Conservation (phyloP, 2,113 vertebrate species). For the Polyodon spathula region DNA sequence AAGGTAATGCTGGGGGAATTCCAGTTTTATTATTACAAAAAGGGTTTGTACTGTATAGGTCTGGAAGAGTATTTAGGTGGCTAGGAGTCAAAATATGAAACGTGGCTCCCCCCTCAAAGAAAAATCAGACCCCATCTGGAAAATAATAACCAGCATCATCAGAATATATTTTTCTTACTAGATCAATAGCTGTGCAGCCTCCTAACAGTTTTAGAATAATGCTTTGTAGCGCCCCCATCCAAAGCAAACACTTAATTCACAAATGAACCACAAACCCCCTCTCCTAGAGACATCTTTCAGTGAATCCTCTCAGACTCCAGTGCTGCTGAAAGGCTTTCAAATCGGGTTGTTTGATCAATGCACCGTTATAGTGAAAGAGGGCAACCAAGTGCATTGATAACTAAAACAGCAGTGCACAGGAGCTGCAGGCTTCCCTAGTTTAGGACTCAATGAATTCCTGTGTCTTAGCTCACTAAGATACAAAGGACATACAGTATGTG, state of each 20-base stretch:
- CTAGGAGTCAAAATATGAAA: too few relatives aligned
- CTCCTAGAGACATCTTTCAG: neutral
- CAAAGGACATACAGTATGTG: too few relatives aligned
- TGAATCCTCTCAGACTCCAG: conserved; percentile 4
- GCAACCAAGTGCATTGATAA: neutral
- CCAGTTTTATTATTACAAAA: neutral
- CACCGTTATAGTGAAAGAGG: neutral
- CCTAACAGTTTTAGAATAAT: conserved; percentile 4
- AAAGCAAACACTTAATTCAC: conserved; percentile 14
- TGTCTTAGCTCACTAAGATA: too few relatives aligned
- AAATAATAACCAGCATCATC: neutral
- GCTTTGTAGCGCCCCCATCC: neutral
- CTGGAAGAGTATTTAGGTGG: too few relatives aligned
- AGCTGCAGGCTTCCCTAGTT: neutral
- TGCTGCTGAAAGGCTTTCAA: conserved; percentile 1
- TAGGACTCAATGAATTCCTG: too few relatives aligned
- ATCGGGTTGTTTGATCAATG: neutral
- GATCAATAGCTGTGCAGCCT: neutral
- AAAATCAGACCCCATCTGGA: too few relatives aligned
- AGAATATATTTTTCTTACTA: too few relatives aligned
- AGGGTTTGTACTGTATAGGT: too few relatives aligned
- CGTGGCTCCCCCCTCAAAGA: too few relatives aligned
- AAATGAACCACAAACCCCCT: neutral
- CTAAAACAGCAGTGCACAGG: neutral
- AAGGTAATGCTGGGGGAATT: neutral